Evolutionary conservation across 2,113 vertebrate species (phyloP), one percentile per base, ranked within the genome.

Genomic region (Polypterus senegalus): DNA sequence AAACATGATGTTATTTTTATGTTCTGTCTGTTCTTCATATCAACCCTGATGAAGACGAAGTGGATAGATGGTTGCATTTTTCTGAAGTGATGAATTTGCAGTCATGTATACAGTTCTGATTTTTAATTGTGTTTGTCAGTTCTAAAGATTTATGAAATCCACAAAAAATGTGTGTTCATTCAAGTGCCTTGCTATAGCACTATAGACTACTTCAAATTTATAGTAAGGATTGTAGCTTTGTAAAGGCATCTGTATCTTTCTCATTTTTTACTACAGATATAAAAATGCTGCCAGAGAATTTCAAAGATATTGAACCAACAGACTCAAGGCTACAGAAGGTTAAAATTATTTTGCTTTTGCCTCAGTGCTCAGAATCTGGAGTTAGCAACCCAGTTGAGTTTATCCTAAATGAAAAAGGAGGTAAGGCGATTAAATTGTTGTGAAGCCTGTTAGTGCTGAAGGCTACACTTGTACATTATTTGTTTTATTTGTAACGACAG

Each of bases 361-460:
- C 94, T 47, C 88, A 72, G 2, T 94, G 91, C 67, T 97, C 93
- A 48, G 71, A 81, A 64, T 82, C 92, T 59, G 92, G 90, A 44
- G 72, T 86, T 71, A 87, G 87, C 67, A 89, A 93, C 68, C 92
- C 91, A 7, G 72, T 94, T 9, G 88, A 94, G 48, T 90, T 92
- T 66, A 86, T 97, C 71, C 74, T 95, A 73, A 83, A 75, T 74
- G 92, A 94, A 65, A 75, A 83, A 2, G 73, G 83, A 90, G 91
- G 94, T 95, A 86, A 66, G 9, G 43, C 61, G 61, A 10, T 52
- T 52, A 52, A 52, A 52, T 10, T 52, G 3, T 27, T 27, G 27
- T 27, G 27, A 27, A 52, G 7, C 10, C 10, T 52, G 51, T 52
- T 52, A 52, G 7, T 52, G 27, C 27, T 27, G 27, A 27, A 27